phyloP scores from a whole-genome alignment of 2,888 invertebrate species.

The Dexiosoma caninum region DNA sequence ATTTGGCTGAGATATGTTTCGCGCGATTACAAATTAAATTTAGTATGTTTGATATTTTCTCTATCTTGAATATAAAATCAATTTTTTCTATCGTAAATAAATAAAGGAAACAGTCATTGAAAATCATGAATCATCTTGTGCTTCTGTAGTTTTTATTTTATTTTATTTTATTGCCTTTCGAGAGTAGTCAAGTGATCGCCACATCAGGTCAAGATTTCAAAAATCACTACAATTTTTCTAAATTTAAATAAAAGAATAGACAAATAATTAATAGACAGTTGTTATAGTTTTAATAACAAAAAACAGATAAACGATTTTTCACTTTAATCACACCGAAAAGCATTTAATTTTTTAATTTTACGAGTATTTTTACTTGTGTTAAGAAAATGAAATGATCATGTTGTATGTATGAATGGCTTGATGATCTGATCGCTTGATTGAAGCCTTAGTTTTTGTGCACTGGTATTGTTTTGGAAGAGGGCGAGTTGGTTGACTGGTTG shows the following conservation, averaged over 20 bases:
- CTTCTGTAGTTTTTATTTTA: too few relatives aligned
- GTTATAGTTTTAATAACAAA: not conserved
- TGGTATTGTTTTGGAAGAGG: constrained; percentile 6
- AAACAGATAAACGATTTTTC: not conserved
- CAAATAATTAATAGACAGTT: constrained; percentile 9
- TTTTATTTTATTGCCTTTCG: constrained; percentile 16
- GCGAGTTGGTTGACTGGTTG: not conserved
- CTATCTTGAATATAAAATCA: too few relatives aligned
- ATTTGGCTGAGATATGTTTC: too few relatives aligned
- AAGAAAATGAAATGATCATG: not conserved
- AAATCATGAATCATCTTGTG: not conserved
- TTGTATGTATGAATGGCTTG: too few relatives aligned
- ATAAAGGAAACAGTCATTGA: not conserved
- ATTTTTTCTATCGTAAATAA: not conserved
- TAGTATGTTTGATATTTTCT: too few relatives aligned
- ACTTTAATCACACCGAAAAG: not conserved
- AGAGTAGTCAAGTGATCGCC: constrained; percentile 3
- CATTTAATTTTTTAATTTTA: not conserved
- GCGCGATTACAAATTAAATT: too few relatives aligned
- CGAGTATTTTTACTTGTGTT: not conserved
- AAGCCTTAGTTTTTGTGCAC: not conserved
- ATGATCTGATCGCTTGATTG: constrained; percentile 16
- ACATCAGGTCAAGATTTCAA: not conserved
- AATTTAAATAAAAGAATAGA: not conserved
- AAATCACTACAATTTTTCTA: constrained; percentile 1